A percentile compares a stretch with the other conserved stretches of the same genome.
Evolutionary conservation across 2,888 invertebrate species (phyloP).

Genomic region (Tanaodytes sp.): DNA sequence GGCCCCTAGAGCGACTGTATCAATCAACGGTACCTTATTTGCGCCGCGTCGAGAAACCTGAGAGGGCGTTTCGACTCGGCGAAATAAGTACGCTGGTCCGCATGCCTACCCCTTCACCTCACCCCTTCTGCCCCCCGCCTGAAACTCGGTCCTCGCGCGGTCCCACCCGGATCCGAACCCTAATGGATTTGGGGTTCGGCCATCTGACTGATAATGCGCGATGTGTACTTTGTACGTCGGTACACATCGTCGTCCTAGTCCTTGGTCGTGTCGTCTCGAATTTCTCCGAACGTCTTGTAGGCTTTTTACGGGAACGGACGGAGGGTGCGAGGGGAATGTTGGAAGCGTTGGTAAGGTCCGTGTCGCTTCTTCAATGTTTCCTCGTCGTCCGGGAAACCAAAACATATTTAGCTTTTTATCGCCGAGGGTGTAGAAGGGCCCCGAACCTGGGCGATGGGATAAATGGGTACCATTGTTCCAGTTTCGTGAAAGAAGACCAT

Average conservation of each 20-base stretch:
- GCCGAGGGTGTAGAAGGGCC: slow-evolving; percentile 23
- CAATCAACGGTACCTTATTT: slow-evolving; percentile 34
- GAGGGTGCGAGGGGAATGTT: too few relatives aligned
- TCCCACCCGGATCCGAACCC: slow-evolving; percentile 5
- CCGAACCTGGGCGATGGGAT: too few relatives aligned
- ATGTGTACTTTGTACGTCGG: neutral
- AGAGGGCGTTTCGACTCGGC: slow-evolving; percentile 13
- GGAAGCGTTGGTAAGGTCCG: too few relatives aligned
- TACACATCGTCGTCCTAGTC: too few relatives aligned
- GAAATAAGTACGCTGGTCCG: slow-evolving; percentile 21
- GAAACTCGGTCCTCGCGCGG: too few relatives aligned
- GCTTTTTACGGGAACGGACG: slow-evolving; percentile 1
- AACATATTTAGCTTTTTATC: slow-evolving; percentile 44
- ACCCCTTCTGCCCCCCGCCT: too few relatives aligned
- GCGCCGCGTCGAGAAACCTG: slow-evolving; percentile 12
- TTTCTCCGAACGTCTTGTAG: slow-evolving; percentile 33
- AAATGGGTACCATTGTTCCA: slow-evolving; percentile 46
- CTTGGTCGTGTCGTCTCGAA: slow-evolving; percentile 21
- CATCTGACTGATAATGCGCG: slow-evolving; percentile 40
- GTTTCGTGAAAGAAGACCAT: slow-evolving; percentile 39
- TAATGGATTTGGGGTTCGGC: slow-evolving; percentile 35
- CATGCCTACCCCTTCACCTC: slow-evolving; percentile 11
- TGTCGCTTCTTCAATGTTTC: too few relatives aligned
- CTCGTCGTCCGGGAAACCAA: slow-evolving; percentile 7
- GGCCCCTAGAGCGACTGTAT: slow-evolving; percentile 25